Evolutionary conservation across 2,888 invertebrate species (phyloP), one percentile per base, ranked within the genome.

Genomic region (Dolichopus griseipennis): DNA sequence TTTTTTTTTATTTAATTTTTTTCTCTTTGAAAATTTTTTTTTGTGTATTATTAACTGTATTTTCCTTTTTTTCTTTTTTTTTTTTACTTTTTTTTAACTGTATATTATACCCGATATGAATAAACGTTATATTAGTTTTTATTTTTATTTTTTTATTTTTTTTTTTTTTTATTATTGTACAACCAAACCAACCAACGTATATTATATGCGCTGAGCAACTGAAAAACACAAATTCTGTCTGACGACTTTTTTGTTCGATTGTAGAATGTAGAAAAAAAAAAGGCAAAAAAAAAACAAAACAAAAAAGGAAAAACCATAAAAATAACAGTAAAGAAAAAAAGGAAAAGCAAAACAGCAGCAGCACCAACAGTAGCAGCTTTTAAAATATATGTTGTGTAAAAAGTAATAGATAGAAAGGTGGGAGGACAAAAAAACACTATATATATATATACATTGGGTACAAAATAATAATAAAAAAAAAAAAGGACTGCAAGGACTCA

Each of bases 181-280:
- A 52, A 52, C 52, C 52, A 52, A 52, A 52, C 52, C 52, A 52
- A 52, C 52, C 52, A 52, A 52, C 52, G 52, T 52, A 52, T 52
- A 52, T 52, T 52, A 52, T 52, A 52, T 52, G 52, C 52, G 52
- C 52, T 52, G 52, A 52, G 52, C 52, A 52, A 52, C 52, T 52
- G 52, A 52, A 52, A 52, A 52, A 52, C 52, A 52, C 52, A 52
- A 52, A 52, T 52, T 52, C 52, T 52, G 52, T 52, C 52, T 52
- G 52, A 52, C 52, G 52, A 52, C 52, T 52, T 52, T 52, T 52
- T 52, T 52, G 52, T 52, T 12, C 52, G 15, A 52, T 18, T 18
- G 52, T 18, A 12, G 52, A 52, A 18, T 52, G 52, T 15, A 43
- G 10, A 6, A 43, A 15, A 43, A 52, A 52, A 52, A 52, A 18